Evolutionary conservation across 2,888 invertebrate species (phyloP), one percentile per base, ranked within the genome.

Genomic region (Adelphocoris suturalis): DNA sequence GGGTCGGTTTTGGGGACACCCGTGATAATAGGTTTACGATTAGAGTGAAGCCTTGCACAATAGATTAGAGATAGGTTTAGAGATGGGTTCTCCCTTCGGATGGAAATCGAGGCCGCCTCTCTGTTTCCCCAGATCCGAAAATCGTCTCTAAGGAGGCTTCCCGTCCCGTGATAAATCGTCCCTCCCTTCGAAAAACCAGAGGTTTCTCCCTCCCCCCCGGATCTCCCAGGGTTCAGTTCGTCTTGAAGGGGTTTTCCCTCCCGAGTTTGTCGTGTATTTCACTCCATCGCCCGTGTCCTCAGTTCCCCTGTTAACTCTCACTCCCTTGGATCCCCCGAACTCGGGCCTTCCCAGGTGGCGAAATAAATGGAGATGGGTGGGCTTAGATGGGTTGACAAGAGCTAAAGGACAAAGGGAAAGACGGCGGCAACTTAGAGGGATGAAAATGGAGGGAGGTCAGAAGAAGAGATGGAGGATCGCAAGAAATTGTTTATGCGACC

Each of bases 291-390:
- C 68, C 23, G 23, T 23, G 37, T 37, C 37, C 37, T 7, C 7
- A 2, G 7, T 7, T 37, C 37, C 37, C 37, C 37, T 37, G 68
- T 5, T 23, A 52, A 14, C 16, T 16, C 16, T 52, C 52, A 52
- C 52, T 52, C 52, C 52, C 52, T 16, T 11, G 14, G 52, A 52
- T 13, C 16, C 13, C 11, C 14, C 52, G 52, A 14, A 37, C 16
- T 11, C 11, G 5, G 52, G 11, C 52, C 52, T 52, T 52, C 52
- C 68, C 68, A 68, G 68, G 68, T 68, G 68, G 68, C 68, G 68
- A 68, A 68, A 68, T 68, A 68, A 68, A 68, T 68, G 68, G 68
- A 68, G 68, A 68, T 68, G 68, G 68, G 68, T 23, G 68, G 27
- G 68, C 68, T 68, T 68, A 68, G 27, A 68, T 68, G 68, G 68